These are phyloP conservation scores for Fragum sueziense DNA, from an alignment of 2,888 invertebrate species.

Conservation along the genomic window DNA sequence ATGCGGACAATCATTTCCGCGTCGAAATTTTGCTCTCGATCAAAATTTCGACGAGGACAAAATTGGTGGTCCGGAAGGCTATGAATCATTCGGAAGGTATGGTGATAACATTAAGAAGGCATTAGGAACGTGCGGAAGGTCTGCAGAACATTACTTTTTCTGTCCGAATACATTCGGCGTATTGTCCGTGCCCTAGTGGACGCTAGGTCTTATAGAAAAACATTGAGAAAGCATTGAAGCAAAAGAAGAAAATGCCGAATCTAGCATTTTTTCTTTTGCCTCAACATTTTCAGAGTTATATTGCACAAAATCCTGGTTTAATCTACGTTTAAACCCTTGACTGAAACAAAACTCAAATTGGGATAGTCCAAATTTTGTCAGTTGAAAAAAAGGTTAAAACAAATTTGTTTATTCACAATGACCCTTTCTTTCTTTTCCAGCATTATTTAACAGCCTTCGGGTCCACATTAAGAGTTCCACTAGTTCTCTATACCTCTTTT, in stretches of 20 bases:
- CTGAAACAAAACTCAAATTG: not conserved
- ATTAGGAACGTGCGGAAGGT: too few relatives aligned
- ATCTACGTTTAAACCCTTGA: not conserved
- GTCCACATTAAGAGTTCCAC: conserved; percentile 89
- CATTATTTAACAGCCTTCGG: conserved; percentile 89
- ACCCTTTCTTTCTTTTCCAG: conserved; percentile 61
- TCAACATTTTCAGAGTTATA: not conserved
- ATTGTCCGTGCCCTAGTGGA: too few relatives aligned
- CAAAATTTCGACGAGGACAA: too few relatives aligned
- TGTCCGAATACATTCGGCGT: too few relatives aligned
- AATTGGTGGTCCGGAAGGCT: too few relatives aligned
- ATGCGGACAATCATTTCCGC: too few relatives aligned
- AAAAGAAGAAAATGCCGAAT: not conserved
- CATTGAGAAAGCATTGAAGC: not conserved
- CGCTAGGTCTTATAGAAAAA: too few relatives aligned
- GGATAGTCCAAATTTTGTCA: not conserved
- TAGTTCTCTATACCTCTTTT: conserved; percentile 86
- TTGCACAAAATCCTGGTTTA: not conserved
- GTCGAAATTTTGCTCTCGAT: too few relatives aligned
- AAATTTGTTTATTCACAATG: not conserved
- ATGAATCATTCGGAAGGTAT: too few relatives aligned
- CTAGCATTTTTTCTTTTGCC: not conserved
- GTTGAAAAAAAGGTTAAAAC: not conserved
- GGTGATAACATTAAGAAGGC: too few relatives aligned
- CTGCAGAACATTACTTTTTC: too few relatives aligned